These are phyloP conservation scores for Troides oblongomaculatus DNA, from an alignment of 2,888 invertebrate species.

Conservation along the genomic window DNA sequence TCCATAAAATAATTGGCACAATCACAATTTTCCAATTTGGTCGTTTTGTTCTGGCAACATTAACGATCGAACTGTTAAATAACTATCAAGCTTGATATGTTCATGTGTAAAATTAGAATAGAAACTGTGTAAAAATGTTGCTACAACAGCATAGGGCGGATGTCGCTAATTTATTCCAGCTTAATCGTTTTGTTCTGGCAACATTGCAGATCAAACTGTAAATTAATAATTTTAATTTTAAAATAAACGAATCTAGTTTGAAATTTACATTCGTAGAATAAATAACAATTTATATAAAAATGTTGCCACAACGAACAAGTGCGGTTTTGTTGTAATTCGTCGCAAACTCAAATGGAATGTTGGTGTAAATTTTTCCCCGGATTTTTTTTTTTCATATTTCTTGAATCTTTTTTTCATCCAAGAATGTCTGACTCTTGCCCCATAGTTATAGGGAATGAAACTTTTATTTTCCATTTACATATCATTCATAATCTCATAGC, in stretches of 20 bases:
- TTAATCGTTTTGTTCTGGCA: no score
- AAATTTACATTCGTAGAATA: not conserved
- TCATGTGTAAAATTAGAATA: not conserved
- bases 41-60: slow-evolving; percentile 72
- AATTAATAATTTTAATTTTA: not conserved
- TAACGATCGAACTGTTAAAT: slow-evolving; percentile 15
- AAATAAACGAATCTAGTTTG: not conserved
- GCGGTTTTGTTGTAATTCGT: slow-evolving; percentile 49
- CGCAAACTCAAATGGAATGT: slow-evolving; percentile 83
- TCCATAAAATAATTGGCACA: slow-evolving; percentile 7
- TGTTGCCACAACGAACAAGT: slow-evolving; percentile 67
- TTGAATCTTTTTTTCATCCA: slow-evolving; percentile 49
- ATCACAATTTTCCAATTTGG: slow-evolving; percentile 68
- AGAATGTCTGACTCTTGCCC: slow-evolving; percentile 82
- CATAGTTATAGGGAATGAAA: slow-evolving; percentile 74
- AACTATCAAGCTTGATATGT: not conserved
- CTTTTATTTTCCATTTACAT: slow-evolving; percentile 47
- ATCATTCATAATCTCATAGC: slow-evolving; percentile 70
- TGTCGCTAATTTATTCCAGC: no score
- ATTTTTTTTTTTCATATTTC: slow-evolving; percentile 42
- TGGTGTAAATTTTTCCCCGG: slow-evolving; percentile 80
- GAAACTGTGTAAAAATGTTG: not conserved
- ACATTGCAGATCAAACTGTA: not conserved
- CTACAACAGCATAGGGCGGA: no score
- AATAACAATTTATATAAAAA: slow-evolving; percentile 31